Percentiles rank a stretch among this genome's conserved stretches.
These are phyloP conservation scores for Pedicia rivosa DNA, from an alignment of 2,888 invertebrate genomes.

Conservation along the genomic window DNA sequence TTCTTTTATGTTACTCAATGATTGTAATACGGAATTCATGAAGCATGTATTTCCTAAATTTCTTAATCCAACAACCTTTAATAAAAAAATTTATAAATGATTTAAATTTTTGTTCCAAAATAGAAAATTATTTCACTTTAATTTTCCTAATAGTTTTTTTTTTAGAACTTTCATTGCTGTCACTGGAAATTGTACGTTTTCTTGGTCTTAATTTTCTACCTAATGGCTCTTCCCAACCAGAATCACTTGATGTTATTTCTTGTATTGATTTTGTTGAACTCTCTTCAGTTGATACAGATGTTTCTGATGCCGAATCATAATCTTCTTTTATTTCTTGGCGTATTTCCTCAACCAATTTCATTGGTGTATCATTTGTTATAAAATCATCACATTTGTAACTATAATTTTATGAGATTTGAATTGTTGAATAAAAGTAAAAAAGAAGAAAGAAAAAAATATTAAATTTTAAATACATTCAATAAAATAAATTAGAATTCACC, in stretches of 20 bases:
- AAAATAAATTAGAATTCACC: constrained; percentile 33
- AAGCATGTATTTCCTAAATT: constrained; percentile 77
- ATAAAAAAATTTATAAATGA: constrained; percentile 31
- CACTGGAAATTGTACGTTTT: constrained; percentile 18
- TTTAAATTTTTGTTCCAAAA: constrained; percentile 21
- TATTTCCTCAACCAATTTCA: constrained; percentile 38
- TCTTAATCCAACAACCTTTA: constrained; percentile 47
- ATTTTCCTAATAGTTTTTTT: constrained; percentile 9
- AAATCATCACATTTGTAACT: constrained; percentile 71
- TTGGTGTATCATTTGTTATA: constrained; percentile 51
- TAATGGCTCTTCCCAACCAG: constrained; percentile 16
- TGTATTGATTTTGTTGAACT: constrained; percentile 14
- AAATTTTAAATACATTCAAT: not conserved
- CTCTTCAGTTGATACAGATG: constrained; percentile 20
- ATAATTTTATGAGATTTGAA: constrained; percentile 21
- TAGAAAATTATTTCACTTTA: not conserved
- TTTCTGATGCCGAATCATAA: constrained; percentile 24
- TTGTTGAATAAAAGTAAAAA: not conserved
- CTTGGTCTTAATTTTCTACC: constrained; percentile 17
- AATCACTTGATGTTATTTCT: constrained; percentile 18
- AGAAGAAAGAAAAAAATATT: not conserved
- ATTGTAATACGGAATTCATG: constrained; percentile 74
- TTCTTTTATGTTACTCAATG: constrained; percentile 68
- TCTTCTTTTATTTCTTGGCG: constrained; percentile 33
- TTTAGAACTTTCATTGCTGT: constrained; percentile 14